Conservation (phyloP, 2,888 invertebrate species). For the Drosophila subquinaria region DNA sequence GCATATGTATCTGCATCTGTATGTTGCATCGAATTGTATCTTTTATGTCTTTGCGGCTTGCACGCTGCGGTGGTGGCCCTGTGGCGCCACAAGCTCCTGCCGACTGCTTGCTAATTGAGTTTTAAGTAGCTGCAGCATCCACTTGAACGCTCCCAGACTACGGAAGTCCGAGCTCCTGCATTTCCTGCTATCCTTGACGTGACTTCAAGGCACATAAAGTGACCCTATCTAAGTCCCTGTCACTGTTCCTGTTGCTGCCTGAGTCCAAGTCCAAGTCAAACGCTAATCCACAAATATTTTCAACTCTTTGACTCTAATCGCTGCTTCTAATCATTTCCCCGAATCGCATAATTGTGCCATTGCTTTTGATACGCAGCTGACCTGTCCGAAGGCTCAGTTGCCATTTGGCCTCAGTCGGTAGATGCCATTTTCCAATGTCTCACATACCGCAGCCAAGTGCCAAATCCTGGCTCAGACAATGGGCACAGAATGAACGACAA, state of each 20-base stretch:
- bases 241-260: background rate
- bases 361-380: slow-evolving; percentile 52
- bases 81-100: slow-evolving; percentile 53
- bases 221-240: slow-evolving; percentile 1
- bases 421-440: background rate
- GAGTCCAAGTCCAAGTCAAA: slow-evolving; percentile 31
- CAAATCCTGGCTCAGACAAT: slow-evolving; percentile 65
- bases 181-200: slow-evolving; percentile 62
- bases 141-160: slow-evolving; percentile 57
- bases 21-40: slow-evolving; percentile 48
- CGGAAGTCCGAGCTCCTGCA: slow-evolving; percentile 61
- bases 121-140: slow-evolving; percentile 74
- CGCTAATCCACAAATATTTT: slow-evolving; percentile 75
- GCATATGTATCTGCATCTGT: slow-evolving; percentile 16
- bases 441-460: slow-evolving; percentile 74
- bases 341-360: slow-evolving; percentile 76
- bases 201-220: slow-evolving; percentile 8
- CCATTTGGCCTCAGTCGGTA: slow-evolving; percentile 3
- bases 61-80: slow-evolving; percentile 57
- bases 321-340: slow-evolving; percentile 70
- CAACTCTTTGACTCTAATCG: slow-evolving; percentile 75
- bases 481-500: slow-evolving; percentile 74
- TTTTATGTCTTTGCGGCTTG: slow-evolving; percentile 58
- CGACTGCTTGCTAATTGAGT: slow-evolving; percentile 70
- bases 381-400: slow-evolving; percentile 18